Evolutionary conservation across 2,113 vertebrate species (phyloP), one percentile per base, ranked within the genome.

Genomic region (Hiodon tergisus): DNA sequence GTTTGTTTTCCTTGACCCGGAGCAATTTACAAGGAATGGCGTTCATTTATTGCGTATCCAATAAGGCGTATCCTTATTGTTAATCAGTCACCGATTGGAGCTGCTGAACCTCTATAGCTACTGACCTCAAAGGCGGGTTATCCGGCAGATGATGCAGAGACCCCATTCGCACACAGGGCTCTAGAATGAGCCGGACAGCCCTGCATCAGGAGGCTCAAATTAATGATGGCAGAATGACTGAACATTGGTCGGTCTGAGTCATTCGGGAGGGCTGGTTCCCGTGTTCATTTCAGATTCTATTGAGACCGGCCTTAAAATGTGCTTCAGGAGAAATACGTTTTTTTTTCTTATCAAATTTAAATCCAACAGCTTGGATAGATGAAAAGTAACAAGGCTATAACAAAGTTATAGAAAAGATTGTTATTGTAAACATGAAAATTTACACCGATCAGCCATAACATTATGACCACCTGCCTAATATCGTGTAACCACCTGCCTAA

Each of bases 21-120:
- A 78, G 80, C 58, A 76, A 77, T 82, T 79, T 75, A 72, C 77
- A 75, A 70, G 69, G 79, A 76, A 67, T 73, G 66, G 54, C 47
- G 68, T 82, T 83, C 78, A 84, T 71, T n/a, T n/a, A n/a, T n/a
- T n/a, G n/a, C n/a, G n/a, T n/a, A n/a, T 85, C 79, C 81, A 13
- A 77, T 68, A 77, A 67, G 73, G 69, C 76, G 69, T 4, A 72
- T 78, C 73, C 74, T 69, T 78, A 58, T 70, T 65, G 65, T 46
- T 50, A 31, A 31, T 31, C 31, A 31, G 31, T 31, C 31, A 31
- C 31, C 31, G 31, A 31, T 31, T 52, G 62, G 11, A 16, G n/a
- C 10, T 9, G 16, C 9, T 46, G 70, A 3, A 70, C 13, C 10
- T n/a, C n/a, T 2, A 11, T 16, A 47, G 48, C 17, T 7, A 6